Evolutionary conservation across 2,113 vertebrate genomes (phyloP), one percentile per base, ranked within the genome.

Genomic region (Rhynchopsitta pachyrhyncha): DNA sequence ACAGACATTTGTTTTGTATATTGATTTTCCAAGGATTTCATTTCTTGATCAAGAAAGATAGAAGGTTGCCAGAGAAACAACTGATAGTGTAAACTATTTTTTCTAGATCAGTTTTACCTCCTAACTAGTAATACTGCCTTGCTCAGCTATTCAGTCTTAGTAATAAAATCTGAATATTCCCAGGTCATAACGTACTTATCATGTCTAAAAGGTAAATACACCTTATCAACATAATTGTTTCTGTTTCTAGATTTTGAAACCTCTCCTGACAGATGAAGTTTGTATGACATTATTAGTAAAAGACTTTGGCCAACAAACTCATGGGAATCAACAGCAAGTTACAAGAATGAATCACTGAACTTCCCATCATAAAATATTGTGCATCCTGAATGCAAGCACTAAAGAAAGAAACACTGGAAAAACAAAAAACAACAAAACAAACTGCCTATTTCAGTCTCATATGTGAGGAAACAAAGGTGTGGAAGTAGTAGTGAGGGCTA

Each of bases 1-100:
- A 91, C 73, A 96, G 73, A 90, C 77, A 89, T 96, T 97, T 91
- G 82, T 86, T 96, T 96, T 92, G 75, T 92, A 79, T 47, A 86
- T 82, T 95, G 41, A 75, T 91, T 96, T 97, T 90, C 73, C 53
- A 73, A 75, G 55, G 89, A 79, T 41, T 96, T 85, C 8, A 27
- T 78, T 89, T 77, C 52, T 88, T 94, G 78, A 94, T 96, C 73
- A 52, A 89, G 88, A 89, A 62, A 81, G 57, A 66, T 28, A 95
- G 80, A 86, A 86, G 49, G 82, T 86, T 95, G 78, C 88, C 66
- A 96, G 59, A 96, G 85, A 96, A 83, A 49, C 24, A 89, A 78
- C 76, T 81, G 82, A 94, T 86, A 93, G 70, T 19, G 47, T 17
- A 93, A 78, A 94, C 62, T 93, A 11, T 29, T 77, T 90, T 91